These are phyloP conservation scores for Lucilia sericata DNA, from an alignment of 1,140 invertebrate genomes.

Conservation along the genomic window DNA sequence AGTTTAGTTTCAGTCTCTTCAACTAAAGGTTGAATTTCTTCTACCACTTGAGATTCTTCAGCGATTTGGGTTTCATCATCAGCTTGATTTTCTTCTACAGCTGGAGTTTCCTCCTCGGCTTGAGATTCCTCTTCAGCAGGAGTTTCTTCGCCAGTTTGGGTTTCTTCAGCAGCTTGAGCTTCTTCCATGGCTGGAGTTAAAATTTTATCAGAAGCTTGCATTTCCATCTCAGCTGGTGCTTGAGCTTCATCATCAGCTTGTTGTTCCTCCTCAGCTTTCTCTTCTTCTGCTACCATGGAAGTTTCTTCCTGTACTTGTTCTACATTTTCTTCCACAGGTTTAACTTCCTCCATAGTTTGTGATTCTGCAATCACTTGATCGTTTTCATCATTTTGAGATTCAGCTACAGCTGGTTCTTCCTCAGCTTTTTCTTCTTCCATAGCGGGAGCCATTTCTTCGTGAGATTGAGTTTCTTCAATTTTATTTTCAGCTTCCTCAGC, in stretches of 20 bases:
- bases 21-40: background rate
- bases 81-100: background rate
- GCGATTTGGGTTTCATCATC: background rate
- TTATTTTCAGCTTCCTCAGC: background rate
- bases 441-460: background rate
- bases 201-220: background rate
- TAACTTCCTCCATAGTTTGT: conserved; percentile 17
- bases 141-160: conserved; percentile 17
- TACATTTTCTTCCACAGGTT: background rate
- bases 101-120: background rate
- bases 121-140: background rate
- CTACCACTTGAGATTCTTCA: background rate
- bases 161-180: background rate
- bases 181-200: background rate
- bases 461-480: background rate
- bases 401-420: background rate
- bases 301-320: background rate
- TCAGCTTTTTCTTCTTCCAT: conserved; percentile 16
- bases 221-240: background rate
- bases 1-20: background rate
- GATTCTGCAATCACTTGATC: background rate
- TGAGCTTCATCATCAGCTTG: background rate
- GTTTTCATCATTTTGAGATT: conserved; percentile 37
- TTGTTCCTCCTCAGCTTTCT: background rate
- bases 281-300: background rate